Percentiles rank a stretch among this genome's conserved stretches.
These are phyloP conservation scores for Drosophila ogumai DNA, from an alignment of 1,140 invertebrate genomes.

Conservation along the genomic window DNA sequence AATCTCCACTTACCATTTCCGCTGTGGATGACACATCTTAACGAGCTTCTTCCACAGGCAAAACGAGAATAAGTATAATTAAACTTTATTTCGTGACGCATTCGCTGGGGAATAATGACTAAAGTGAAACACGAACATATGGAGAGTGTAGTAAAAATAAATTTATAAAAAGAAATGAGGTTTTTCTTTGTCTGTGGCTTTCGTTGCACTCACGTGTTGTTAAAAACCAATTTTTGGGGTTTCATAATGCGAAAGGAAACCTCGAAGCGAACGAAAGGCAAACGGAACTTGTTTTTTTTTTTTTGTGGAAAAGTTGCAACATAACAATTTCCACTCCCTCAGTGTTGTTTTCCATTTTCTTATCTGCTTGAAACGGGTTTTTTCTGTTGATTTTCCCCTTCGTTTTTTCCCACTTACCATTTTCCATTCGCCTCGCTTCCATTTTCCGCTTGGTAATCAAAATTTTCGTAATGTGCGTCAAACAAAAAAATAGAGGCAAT, in stretches of 20 bases:
- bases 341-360: constrained; percentile 29
- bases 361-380: constrained; percentile 64
- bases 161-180: constrained; percentile 14
- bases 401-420: constrained; percentile 11
- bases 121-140: constrained; percentile 38
- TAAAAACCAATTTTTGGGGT: constrained; percentile 34
- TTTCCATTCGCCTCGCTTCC: constrained; percentile 30
- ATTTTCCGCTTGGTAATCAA: constrained; percentile 60
- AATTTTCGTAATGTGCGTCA: constrained; percentile 54
- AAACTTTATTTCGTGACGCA: constrained; percentile 55
- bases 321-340: constrained; percentile 52
- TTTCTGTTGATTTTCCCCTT: constrained; percentile 21
- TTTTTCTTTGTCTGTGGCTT: constrained; percentile 27
- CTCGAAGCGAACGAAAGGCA: constrained; percentile 55
- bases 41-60: constrained; percentile 14
- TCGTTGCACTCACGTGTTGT: constrained; percentile 45
- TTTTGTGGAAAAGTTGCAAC: constrained; percentile 57
- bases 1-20: constrained; percentile 24
- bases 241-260: constrained; percentile 59
- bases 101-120: constrained; percentile 33
- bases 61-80: constrained; percentile 30
- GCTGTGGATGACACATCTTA: constrained; percentile 44
- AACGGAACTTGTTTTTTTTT: constrained; percentile 70
- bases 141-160: constrained; percentile 9
- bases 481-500: constrained; percentile 15